phyloP scores from a whole-genome alignment of 92 coral and sea anemone species.

The Bergia puertoricense region DNA sequence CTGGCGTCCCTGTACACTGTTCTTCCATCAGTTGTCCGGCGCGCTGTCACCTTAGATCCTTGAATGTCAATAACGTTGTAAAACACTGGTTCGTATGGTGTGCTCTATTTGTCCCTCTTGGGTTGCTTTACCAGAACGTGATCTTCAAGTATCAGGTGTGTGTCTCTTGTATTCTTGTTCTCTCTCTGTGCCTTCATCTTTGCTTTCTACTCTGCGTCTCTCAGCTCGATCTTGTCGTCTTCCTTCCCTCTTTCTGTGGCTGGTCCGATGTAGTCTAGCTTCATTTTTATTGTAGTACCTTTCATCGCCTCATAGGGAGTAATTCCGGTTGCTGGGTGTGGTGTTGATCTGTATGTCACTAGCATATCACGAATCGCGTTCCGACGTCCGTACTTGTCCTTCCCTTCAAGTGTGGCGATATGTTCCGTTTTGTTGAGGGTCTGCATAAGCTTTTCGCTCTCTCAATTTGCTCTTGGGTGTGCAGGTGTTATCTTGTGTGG shows the following conservation, averaged over 20 bases:
- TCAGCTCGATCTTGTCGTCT: not conserved
- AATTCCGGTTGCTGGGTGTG: constrained; percentile 21
- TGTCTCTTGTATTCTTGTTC: constrained; percentile 13
- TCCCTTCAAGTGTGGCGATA: too few species aligned
- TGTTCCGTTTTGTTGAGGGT: too few species aligned
- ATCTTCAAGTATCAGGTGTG: constrained; percentile 36
- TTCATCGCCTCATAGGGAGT: not conserved
- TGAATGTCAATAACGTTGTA: constrained; percentile 36
- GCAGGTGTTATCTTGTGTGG: too few species aligned
- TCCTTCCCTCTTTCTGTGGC: too few species aligned
- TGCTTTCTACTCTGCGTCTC: constrained; percentile 35
- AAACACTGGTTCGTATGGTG: constrained; percentile 59
- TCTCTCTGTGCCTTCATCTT: constrained; percentile 23
- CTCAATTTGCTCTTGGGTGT: too few species aligned
- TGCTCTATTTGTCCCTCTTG: constrained; percentile 53
- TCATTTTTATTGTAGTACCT: not conserved
- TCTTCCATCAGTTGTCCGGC: constrained; percentile 49
- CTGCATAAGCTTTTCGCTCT: too few species aligned
- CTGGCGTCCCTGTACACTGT: constrained; percentile 55
- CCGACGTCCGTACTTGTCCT: not conserved
- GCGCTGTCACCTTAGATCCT: constrained; percentile 54
- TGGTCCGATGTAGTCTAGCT: too few species aligned
- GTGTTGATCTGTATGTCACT: not conserved
- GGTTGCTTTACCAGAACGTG: constrained; percentile 16
- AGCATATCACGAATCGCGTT: constrained; percentile 12